These are phyloP conservation scores for Heteractis magnifica DNA, from an alignment of 92 coral and sea anemone species.

Conservation along the genomic window DNA sequence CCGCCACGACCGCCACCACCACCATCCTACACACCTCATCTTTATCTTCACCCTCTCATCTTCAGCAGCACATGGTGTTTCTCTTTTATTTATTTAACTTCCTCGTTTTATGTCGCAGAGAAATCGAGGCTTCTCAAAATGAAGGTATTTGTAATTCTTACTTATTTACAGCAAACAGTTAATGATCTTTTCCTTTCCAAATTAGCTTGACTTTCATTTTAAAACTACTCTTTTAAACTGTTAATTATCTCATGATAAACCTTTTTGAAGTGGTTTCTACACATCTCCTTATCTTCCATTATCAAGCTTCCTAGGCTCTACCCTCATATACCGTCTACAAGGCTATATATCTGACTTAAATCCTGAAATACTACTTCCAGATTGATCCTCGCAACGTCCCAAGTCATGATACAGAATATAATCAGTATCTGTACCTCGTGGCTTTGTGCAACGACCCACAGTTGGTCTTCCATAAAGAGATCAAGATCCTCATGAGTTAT, in stretches of 20 bases:
- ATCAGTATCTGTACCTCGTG: constrained; percentile 69
- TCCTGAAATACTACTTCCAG: constrained; percentile 33
- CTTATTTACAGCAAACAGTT: too few species aligned
- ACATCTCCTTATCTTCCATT: too few species aligned
- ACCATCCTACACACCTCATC: too few species aligned
- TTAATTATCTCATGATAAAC: too few species aligned
- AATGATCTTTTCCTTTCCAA: background rate
- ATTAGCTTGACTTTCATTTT: background rate
- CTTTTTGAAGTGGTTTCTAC: too few species aligned
- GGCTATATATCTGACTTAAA: too few species aligned
- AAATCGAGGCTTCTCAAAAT: constrained; percentile 62
- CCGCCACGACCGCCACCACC: too few species aligned
- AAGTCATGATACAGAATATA: constrained; percentile 54
- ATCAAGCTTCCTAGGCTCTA: background rate
- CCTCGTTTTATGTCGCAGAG: constrained; percentile 26
- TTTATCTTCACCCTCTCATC: too few species aligned
- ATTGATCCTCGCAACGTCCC: constrained; percentile 56
- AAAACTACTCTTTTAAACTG: too few species aligned
- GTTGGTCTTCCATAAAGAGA: constrained; percentile 52
- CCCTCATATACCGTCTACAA: too few species aligned
- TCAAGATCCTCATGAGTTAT: constrained; percentile 75
- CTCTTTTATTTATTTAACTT: too few species aligned
- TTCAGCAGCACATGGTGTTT: too few species aligned
- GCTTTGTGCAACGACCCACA: constrained; percentile 67
- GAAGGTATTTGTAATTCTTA: constrained; percentile 32